A percentile compares a stretch with the other conserved stretches of the same genome.
These are phyloP conservation scores for Sander vitreus DNA, from an alignment of 2,113 vertebrate species.

Conservation along the genomic window DNA sequence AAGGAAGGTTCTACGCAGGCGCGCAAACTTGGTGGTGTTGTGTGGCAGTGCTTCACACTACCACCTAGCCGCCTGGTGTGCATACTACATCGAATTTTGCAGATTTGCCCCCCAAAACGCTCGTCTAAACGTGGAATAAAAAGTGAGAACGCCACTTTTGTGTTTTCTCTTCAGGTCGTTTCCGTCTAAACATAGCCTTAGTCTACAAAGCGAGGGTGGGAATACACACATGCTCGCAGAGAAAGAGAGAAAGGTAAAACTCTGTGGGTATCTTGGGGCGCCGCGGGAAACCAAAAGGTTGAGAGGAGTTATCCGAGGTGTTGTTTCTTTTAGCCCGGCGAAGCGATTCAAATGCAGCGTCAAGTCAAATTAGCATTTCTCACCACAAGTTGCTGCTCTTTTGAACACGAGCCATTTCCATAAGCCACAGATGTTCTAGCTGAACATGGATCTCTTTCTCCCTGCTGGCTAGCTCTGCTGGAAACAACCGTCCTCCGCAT, in stretches of 20 bases:
- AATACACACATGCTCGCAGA: not conserved
- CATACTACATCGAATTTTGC: too few relatives aligned
- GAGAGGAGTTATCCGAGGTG: conserved; percentile 35
- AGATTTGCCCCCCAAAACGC: too few relatives aligned
- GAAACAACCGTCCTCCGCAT: conserved; percentile 26
- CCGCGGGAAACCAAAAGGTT: conserved; percentile 31
- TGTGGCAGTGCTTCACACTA: too few relatives aligned
- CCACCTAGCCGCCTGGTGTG: too few relatives aligned
- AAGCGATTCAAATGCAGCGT: conserved; percentile 34
- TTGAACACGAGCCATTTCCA: conserved; percentile 55
- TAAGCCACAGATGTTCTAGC: conserved; percentile 59
- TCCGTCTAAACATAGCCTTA: too few relatives aligned
- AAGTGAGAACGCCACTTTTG: too few relatives aligned
- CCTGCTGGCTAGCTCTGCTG: conserved; percentile 36
- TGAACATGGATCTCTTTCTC: conserved; percentile 34
- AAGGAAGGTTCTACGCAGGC: too few relatives aligned
- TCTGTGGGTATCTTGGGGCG: conserved; percentile 4
- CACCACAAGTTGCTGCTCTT: conserved; percentile 47
- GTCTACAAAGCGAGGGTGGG: conserved; percentile 46
- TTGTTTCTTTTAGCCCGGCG: conserved; percentile 16
- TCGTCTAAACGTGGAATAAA: too few relatives aligned
- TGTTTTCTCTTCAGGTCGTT: too few relatives aligned
- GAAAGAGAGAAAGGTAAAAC: not conserved
- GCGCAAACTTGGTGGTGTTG: too few relatives aligned
- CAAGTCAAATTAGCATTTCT: conserved; percentile 53